Conservation (phyloP, 2,113 vertebrate genomes). For the Bubalus kerabau region DNA sequence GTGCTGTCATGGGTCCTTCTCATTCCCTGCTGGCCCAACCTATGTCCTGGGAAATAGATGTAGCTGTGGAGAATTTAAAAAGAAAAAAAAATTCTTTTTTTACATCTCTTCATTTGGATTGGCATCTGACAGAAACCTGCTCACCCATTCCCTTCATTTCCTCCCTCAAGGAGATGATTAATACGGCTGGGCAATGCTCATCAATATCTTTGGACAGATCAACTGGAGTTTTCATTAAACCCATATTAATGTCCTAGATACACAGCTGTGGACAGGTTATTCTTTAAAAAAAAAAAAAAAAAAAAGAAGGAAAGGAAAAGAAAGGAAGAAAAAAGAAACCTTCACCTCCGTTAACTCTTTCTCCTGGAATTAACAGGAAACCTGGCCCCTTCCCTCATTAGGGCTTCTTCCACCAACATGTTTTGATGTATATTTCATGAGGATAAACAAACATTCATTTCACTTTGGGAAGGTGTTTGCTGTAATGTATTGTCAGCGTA, state of each 20-base stretch:
- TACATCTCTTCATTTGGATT: constrained; percentile 54
- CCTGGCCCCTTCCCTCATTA: constrained; percentile 63
- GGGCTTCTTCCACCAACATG: constrained; percentile 72
- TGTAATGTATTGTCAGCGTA: constrained; percentile 89
- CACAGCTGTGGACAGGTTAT: constrained; percentile 80
- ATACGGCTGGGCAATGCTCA: constrained; percentile 78
- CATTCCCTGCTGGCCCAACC: background rate
- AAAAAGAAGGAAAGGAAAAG: background rate
- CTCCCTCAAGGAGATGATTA: constrained; percentile 81
- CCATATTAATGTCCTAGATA: constrained; percentile 81
- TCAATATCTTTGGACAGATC: constrained; percentile 87
- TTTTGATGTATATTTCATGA: constrained; percentile 89
- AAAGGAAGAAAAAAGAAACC: background rate
- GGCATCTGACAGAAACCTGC: constrained; percentile 65
- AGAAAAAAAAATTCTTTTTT: background rate
- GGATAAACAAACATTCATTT: constrained; percentile 95
- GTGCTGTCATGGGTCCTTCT: background rate
- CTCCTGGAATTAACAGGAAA: constrained; percentile 58
- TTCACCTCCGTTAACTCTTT: background rate
- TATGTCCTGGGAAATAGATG: constrained; percentile 1
- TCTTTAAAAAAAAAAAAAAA: constrained; percentile 48
- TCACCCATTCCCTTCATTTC: constrained; percentile 75
- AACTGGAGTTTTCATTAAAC: constrained; percentile 85
- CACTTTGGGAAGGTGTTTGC: constrained; percentile 89
- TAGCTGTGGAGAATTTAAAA: background rate